Conservation (phyloP, 2,797 vertebrate species). For the Emys orbicularis region DNA sequence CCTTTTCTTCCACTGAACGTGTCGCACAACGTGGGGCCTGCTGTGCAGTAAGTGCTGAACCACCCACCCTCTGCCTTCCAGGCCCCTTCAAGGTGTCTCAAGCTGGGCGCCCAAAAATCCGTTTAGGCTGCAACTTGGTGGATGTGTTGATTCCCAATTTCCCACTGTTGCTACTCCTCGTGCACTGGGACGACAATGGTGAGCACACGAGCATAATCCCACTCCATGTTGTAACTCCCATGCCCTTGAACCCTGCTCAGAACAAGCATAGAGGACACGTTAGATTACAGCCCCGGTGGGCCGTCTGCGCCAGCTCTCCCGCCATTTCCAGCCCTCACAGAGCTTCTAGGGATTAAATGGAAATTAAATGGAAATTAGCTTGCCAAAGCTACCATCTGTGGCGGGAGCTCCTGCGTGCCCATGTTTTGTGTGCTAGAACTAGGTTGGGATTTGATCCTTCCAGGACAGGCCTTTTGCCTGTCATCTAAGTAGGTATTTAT, state of each 20-base stretch:
- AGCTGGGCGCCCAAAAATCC: fast-evolving
- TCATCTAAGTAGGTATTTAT: background rate
- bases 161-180: background rate
- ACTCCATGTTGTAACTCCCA: background rate
- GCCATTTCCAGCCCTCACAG: no score
- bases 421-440: background rate
- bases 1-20: fast-evolving
- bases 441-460: background rate
- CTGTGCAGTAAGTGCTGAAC: background rate
- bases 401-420: background rate
- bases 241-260: background rate
- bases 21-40: background rate
- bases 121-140: background rate
- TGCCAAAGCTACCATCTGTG: background rate
- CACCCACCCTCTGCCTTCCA: background rate
- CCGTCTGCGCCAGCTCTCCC: background rate
- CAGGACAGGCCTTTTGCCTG: background rate
- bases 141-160: background rate
- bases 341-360: background rate
- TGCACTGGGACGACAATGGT: background rate
- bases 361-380: no score
- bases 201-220: background rate
- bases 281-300: background rate
- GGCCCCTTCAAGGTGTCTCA: background rate
- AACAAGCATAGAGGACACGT: background rate